Conservation (phyloP, 2,113 vertebrate genomes). For the Phaethon lepturus region DNA sequence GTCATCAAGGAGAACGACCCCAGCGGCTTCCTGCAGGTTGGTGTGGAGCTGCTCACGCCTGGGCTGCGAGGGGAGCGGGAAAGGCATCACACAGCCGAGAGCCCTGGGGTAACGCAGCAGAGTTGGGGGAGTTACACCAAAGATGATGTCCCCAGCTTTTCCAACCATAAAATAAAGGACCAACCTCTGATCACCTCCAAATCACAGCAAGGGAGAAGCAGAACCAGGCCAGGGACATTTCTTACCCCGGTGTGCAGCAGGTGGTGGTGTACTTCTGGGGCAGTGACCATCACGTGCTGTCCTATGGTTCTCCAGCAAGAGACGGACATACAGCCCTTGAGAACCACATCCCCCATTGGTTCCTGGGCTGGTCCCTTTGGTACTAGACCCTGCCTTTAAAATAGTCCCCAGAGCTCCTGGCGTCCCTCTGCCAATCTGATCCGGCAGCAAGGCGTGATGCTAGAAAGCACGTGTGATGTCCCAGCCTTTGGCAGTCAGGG, state of each 20-base stretch:
- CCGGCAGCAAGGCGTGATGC: neutral
- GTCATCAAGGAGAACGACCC: slow-evolving; percentile 99
- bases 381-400: neutral
- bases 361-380: neutral
- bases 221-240: fast-evolving
- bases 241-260: neutral
- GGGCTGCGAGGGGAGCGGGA: fast-evolving
- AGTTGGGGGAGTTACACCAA: neutral
- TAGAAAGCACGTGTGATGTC: fast-evolving
- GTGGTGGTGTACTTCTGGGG: neutral
- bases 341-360: neutral
- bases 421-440: neutral
- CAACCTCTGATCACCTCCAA: neutral
- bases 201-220: neutral
- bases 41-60: neutral
- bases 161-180: neutral
- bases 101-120: fast-evolving
- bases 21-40: slow-evolving; percentile 96
- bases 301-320: neutral
- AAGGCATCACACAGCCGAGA: fast-evolving
- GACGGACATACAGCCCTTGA: fast-evolving
- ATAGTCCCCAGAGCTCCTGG: neutral
- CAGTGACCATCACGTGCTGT: fast-evolving
- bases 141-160: neutral
- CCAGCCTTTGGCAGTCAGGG: neutral